Conservation (phyloP, 2,888 invertebrate genomes). For the Phyto melanocephala region DNA sequence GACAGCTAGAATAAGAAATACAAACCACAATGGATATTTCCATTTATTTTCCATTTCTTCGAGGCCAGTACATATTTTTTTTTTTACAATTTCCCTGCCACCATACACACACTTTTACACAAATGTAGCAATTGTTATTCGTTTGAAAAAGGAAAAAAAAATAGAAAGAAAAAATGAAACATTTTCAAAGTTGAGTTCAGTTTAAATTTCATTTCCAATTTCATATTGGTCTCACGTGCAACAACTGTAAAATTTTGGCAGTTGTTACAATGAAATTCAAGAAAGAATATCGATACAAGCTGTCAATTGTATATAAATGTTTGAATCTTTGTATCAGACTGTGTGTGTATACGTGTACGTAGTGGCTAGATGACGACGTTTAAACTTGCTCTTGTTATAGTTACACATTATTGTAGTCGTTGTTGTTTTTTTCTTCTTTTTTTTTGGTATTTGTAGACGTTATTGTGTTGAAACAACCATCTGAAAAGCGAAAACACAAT, state of each 20-base stretch:
- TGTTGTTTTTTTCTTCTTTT: not conserved
- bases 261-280: conserved; percentile 60
- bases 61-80: not conserved
- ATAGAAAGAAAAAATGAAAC: too few relatives aligned
- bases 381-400: conserved; percentile 39
- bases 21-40: conserved; percentile 29
- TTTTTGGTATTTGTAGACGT: not conserved
- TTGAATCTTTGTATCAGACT: not conserved
- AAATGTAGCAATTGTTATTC: not conserved
- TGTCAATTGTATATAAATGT: conserved; percentile 55
- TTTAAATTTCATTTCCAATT: conserved; percentile 52
- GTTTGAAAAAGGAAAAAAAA: too few relatives aligned
- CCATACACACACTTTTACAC: conserved; percentile 19
- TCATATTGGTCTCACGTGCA: conserved; percentile 62
- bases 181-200: conserved; percentile 21
- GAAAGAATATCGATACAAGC: conserved; percentile 62
- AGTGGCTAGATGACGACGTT: conserved; percentile 6
- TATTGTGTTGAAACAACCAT: conserved; percentile 44
- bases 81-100: not conserved
- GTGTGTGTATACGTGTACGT: not conserved
- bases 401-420: not conserved
- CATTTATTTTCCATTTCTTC: conserved; percentile 16
- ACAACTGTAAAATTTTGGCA: conserved; percentile 64
- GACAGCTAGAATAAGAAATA: not conserved
- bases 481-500: conserved; percentile 26